phyloP scores from a whole-genome alignment of 2,888 invertebrate genomes.

The Amitus sp. region DNA sequence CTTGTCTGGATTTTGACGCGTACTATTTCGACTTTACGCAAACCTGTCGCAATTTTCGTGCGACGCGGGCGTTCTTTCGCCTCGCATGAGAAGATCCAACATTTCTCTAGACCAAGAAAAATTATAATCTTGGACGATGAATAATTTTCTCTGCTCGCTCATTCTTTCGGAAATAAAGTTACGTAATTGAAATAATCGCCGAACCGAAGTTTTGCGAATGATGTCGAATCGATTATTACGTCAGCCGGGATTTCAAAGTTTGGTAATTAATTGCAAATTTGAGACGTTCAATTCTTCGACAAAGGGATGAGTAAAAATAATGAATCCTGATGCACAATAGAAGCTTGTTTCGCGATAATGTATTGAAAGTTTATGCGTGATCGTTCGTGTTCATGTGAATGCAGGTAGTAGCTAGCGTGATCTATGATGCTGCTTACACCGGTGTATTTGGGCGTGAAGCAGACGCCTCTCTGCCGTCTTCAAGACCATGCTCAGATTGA shows the following conservation, averaged over 20 bases:
- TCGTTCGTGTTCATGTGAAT: constrained; percentile 11
- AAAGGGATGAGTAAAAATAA: background rate
- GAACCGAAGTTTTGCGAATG: background rate
- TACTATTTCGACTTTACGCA: too few relatives aligned
- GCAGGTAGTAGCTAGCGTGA: constrained; percentile 1
- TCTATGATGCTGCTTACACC: constrained; percentile 15
- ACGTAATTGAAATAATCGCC: background rate
- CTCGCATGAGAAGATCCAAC: too few relatives aligned
- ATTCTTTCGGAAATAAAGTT: too few relatives aligned
- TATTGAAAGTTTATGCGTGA: constrained; percentile 18
- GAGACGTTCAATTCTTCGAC: background rate
- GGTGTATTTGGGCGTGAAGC: constrained; percentile 10
- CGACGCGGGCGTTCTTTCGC: too few relatives aligned
- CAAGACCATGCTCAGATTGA: constrained; percentile 2
- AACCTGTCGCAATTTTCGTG: too few relatives aligned
- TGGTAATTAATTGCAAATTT: too few relatives aligned
- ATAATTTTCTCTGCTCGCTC: too few relatives aligned
- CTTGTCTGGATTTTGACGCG: too few relatives aligned
- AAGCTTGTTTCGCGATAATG: constrained; percentile 14
- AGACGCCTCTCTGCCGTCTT: constrained; percentile 6
- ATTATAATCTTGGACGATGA: too few relatives aligned
- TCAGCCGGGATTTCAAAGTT: background rate
- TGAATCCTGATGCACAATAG: constrained; percentile 23
- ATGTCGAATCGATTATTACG: background rate
- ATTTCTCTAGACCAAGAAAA: too few relatives aligned